A percentile compares a stretch with the other conserved stretches of the same genome.
Conservation (phyloP, 2,888 invertebrate species). For the Ophion slaviceki region DNA sequence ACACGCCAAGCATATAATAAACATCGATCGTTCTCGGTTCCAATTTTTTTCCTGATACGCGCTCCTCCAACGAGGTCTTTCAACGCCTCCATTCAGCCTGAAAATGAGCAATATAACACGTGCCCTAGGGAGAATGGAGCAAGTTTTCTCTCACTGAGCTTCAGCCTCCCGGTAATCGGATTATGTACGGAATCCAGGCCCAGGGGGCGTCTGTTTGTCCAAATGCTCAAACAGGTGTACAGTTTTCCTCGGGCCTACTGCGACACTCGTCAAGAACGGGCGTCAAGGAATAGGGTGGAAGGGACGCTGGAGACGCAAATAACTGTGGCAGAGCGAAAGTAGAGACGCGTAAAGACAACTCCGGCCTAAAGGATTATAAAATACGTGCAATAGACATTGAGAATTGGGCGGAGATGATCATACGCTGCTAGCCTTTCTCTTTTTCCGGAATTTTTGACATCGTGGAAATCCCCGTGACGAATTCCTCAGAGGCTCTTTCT, state of each 20-base stretch:
- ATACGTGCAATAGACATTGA: conserved; percentile 33
- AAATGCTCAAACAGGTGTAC: conserved; percentile 47
- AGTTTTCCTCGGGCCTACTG: conserved; percentile 40
- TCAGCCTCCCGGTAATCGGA: conserved; percentile 52
- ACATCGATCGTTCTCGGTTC: too few relatives aligned
- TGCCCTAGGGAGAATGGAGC: neutral
- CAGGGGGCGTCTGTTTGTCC: neutral
- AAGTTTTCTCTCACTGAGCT: conserved; percentile 37
- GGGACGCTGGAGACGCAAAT: neutral
- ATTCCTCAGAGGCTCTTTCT: conserved; percentile 9
- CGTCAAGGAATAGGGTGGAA: neutral
- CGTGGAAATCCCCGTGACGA: conserved; percentile 8
- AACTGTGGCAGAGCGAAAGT: neutral
- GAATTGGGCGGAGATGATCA: conserved; percentile 41
- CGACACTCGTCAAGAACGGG: neutral
- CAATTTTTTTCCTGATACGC: too few relatives aligned
- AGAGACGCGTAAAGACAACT: conserved; percentile 15
- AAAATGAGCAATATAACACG: neutral
- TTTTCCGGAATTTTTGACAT: neutral
- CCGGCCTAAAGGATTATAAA: conserved; percentile 36
- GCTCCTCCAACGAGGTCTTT: too few relatives aligned
- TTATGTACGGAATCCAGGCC: conserved; percentile 28
- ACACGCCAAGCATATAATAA: neutral
- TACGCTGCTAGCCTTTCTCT: conserved; percentile 1
- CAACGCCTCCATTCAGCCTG: too few relatives aligned